These are phyloP conservation scores for Peromyscus eremicus DNA, from an alignment of 2,797 vertebrate genomes.

Conservation along the genomic window DNA sequence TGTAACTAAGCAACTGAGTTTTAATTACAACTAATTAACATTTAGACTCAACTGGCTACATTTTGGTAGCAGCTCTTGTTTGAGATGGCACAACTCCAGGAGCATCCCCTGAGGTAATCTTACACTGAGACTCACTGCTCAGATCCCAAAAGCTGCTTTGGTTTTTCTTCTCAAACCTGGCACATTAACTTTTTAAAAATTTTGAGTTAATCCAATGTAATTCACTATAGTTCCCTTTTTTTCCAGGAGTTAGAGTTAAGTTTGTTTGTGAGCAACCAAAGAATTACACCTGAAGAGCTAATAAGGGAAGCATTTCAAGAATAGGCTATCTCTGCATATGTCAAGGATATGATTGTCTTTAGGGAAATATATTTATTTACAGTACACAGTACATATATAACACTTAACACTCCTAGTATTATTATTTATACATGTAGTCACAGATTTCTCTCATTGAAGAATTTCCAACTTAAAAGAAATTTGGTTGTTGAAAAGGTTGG, in stretches of 20 bases:
- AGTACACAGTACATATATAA: neutral
- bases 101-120: neutral
- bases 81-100: neutral
- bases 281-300: neutral
- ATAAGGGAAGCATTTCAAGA: neutral
- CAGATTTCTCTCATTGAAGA: neutral
- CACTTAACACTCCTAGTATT: neutral
- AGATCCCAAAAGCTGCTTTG: neutral
- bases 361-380: neutral
- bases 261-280: neutral
- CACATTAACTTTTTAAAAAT: neutral
- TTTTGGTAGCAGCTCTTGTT: neutral
- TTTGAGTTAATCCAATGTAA: neutral
- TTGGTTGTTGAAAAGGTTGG: neutral
- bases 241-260: neutral
- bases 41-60: neutral
- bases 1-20: neutral
- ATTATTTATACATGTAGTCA: neutral
- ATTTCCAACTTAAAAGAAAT: neutral
- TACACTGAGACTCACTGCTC: no score
- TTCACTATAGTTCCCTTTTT: neutral
- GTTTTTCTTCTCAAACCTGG: neutral
- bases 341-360: neutral
- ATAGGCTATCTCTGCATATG: neutral
- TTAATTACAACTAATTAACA: slow-evolving; percentile 46